These are phyloP conservation scores for Rhagium mordax DNA, from an alignment of 2,888 invertebrate genomes.

Conservation along the genomic window DNA sequence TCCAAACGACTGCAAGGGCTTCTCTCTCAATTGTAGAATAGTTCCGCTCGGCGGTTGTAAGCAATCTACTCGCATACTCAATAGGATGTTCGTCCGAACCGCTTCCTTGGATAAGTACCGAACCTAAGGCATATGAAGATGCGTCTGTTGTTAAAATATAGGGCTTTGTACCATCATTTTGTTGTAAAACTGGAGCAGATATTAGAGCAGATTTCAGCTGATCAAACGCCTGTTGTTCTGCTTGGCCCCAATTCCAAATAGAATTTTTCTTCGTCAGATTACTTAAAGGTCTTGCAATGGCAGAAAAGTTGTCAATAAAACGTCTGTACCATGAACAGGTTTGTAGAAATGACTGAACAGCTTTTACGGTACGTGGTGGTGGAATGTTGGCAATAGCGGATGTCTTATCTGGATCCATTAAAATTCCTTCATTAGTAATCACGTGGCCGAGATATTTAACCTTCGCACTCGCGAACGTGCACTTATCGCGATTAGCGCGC, in stretches of 20 bases:
- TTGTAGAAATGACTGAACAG: background rate
- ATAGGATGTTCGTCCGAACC: slow-evolving; percentile 45
- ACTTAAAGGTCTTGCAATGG: too few species aligned
- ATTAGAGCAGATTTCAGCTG: too few species aligned
- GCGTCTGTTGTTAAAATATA: slow-evolving; percentile 41
- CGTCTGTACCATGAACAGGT: background rate
- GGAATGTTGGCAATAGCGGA: too few species aligned
- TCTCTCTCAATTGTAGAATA: slow-evolving; percentile 52
- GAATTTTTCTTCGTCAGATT: too few species aligned
- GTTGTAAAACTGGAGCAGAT: too few species aligned
- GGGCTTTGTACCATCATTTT: slow-evolving; percentile 36
- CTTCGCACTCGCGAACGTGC: background rate
- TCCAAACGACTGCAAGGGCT: slow-evolving; percentile 56
- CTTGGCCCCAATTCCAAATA: too few species aligned
- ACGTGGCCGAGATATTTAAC: background rate
- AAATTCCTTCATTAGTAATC: background rate
- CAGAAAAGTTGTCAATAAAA: too few species aligned
- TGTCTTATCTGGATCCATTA: background rate
- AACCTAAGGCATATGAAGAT: background rate
- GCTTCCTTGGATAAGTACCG: background rate
- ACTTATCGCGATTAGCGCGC: background rate
- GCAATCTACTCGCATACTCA: slow-evolving; percentile 54
- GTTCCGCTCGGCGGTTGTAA: slow-evolving; percentile 49
- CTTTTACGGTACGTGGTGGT: background rate
- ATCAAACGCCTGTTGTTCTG: too few species aligned